Evolutionary conservation across 2,888 invertebrate species (phyloP).

Genomic region (Oconnorella tubifera): DNA sequence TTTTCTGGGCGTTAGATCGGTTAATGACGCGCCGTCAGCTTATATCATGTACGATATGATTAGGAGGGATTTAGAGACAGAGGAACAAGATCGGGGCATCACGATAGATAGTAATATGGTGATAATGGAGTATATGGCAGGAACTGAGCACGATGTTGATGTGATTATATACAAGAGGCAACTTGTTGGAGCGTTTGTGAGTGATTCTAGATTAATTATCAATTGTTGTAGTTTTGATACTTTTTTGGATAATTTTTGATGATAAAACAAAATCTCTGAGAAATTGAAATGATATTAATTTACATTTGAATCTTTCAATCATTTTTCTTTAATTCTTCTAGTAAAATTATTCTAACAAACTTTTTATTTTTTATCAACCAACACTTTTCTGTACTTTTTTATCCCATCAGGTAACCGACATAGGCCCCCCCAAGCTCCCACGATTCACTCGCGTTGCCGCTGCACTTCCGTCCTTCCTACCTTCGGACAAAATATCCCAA

Average conservation of each 20-base stretch:
- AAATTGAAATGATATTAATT: no score
- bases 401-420: neutral
- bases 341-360: no score
- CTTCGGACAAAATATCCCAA: neutral
- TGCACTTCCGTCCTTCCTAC: constrained; percentile 2
- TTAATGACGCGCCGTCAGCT: neutral
- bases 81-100: neutral
- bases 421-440: neutral
- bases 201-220: no score
- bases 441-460: neutral
- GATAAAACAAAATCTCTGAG: no score
- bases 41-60: neutral
- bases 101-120: neutral
- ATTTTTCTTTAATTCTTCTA: no score
- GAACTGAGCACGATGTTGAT: constrained; percentile 6
- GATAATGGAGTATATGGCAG: neutral
- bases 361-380: no score
- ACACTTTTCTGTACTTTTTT: no score
- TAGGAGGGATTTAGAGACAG: neutral
- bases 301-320: no score
- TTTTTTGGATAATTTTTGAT: no score
- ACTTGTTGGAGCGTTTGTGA: constrained; percentile 1
- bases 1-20: neutral
- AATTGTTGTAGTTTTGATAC: no score
- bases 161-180: neutral